phyloP scores from a whole-genome alignment of 1,140 invertebrate genomes.

The Drosophila oshimai region DNA sequence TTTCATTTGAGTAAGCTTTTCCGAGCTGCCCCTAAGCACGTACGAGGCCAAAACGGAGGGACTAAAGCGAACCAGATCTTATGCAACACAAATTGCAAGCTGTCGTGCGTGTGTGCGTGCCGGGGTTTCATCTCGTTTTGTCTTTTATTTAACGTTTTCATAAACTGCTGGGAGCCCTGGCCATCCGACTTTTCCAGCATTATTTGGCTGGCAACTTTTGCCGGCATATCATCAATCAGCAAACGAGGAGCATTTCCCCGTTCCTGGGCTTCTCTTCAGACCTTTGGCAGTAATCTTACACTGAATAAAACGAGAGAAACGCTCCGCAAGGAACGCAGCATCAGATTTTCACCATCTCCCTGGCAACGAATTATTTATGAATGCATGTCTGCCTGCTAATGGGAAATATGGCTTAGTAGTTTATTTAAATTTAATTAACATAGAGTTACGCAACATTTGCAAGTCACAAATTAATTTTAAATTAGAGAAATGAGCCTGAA shows the following conservation, averaged over 20 bases:
- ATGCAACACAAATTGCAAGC: slow-evolving; percentile 39
- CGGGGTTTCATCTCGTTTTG: slow-evolving; percentile 17
- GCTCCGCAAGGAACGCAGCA: background rate
- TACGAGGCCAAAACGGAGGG: background rate
- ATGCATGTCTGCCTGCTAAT: slow-evolving; percentile 17
- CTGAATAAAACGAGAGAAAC: background rate
- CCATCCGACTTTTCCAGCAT: slow-evolving; percentile 10
- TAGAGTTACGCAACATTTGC: slow-evolving; percentile 7
- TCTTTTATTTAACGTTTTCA: slow-evolving; percentile 52
- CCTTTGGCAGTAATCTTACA: slow-evolving; percentile 19
- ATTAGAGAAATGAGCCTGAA: slow-evolving; percentile 1
- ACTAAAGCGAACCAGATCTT: slow-evolving; percentile 9
- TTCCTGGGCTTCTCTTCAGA: background rate
- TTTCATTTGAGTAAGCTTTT: slow-evolving; percentile 40
- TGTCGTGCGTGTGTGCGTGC: slow-evolving; percentile 31
- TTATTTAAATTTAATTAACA: slow-evolving; percentile 33
- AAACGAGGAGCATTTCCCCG: slow-evolving; percentile 5
- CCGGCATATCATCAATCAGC: slow-evolving; percentile 65
- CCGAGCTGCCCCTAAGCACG: slow-evolving; percentile 36
- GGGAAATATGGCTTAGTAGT: slow-evolving; percentile 6
- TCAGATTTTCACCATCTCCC: slow-evolving; percentile 9
- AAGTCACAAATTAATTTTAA: background rate
- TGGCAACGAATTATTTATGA: slow-evolving; percentile 33
- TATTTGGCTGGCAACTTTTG: slow-evolving; percentile 46
- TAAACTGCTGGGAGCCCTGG: slow-evolving; percentile 14